These are phyloP conservation scores for Leiothrix lutea DNA, from an alignment of 2,113 vertebrate species.

Conservation along the genomic window DNA sequence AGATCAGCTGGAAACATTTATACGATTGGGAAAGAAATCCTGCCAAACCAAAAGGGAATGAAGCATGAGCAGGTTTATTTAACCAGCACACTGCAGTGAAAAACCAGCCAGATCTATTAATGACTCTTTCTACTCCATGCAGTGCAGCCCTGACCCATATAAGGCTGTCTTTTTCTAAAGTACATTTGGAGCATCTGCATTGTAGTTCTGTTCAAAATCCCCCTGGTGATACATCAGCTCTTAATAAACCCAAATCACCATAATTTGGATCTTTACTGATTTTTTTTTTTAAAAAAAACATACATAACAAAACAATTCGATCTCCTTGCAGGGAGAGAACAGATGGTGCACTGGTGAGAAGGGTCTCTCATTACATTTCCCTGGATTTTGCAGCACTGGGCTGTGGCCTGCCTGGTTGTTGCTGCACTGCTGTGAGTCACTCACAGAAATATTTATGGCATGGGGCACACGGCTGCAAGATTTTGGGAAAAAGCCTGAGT, in stretches of 20 bases:
- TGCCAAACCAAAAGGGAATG: background rate
- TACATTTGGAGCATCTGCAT: background rate
- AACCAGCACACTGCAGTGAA: background rate
- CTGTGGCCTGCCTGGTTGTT: background rate
- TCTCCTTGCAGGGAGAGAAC: background rate
- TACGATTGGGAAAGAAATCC: background rate
- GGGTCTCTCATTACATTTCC: background rate
- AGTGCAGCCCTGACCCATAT: background rate
- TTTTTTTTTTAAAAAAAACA: background rate
- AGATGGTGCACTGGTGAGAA: conserved; percentile 39
- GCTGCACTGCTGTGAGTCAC: background rate
- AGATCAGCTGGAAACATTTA: background rate
- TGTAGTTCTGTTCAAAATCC: background rate
- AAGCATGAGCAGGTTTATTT: background rate
- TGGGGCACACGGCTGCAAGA: background rate
- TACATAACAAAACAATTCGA: conserved; percentile 17
- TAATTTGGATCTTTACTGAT: background rate
- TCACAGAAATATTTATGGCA: background rate
- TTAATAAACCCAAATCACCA: background rate
- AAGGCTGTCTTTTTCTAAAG: background rate
- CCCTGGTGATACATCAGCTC: background rate
- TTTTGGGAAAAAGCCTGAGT: background rate
- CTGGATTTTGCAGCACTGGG: background rate
- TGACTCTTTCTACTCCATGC: background rate
- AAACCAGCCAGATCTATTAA: background rate